Evolutionary conservation across 2,888 invertebrate species (phyloP).

Genomic region (Creontiades dilutus): DNA sequence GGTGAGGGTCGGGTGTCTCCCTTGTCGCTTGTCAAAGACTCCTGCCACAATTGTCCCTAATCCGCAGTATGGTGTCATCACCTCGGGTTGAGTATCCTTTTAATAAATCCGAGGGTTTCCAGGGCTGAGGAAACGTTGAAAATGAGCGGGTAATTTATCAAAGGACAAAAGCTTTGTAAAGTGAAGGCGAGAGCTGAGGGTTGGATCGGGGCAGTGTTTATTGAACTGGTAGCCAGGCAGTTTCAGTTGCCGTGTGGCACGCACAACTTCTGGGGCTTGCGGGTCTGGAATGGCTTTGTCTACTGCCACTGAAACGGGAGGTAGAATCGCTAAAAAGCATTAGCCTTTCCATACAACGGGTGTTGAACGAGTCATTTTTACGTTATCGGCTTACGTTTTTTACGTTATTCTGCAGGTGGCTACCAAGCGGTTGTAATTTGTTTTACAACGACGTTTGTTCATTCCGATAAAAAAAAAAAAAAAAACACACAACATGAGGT

Average conservation of each 20-base stretch:
- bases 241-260: slow-evolving; percentile 40
- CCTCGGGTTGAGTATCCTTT: background rate
- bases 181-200: slow-evolving; percentile 9
- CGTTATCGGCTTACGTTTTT: background rate
- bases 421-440: too few species aligned
- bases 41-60: background rate
- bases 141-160: slow-evolving; percentile 29
- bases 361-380: background rate
- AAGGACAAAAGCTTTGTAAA: slow-evolving; percentile 41
- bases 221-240: slow-evolving; percentile 25
- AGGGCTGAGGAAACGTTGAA: slow-evolving; percentile 29
- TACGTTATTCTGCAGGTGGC: background rate
- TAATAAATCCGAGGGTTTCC: background rate
- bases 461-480: too few species aligned
- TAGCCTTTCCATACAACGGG: background rate
- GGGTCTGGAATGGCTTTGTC: slow-evolving; percentile 23
- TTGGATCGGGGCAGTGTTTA: slow-evolving; percentile 39
- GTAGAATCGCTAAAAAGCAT: background rate
- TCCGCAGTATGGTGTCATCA: slow-evolving; percentile 5
- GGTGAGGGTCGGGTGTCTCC: too few species aligned
- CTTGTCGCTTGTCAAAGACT: too few species aligned
- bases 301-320: slow-evolving; percentile 3
- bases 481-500: too few species aligned
- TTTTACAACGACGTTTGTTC: too few species aligned
- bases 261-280: slow-evolving; percentile 29